These are phyloP conservation scores for Eutolmus rufibarbis DNA, from an alignment of 2,888 invertebrate species.

Conservation along the genomic window DNA sequence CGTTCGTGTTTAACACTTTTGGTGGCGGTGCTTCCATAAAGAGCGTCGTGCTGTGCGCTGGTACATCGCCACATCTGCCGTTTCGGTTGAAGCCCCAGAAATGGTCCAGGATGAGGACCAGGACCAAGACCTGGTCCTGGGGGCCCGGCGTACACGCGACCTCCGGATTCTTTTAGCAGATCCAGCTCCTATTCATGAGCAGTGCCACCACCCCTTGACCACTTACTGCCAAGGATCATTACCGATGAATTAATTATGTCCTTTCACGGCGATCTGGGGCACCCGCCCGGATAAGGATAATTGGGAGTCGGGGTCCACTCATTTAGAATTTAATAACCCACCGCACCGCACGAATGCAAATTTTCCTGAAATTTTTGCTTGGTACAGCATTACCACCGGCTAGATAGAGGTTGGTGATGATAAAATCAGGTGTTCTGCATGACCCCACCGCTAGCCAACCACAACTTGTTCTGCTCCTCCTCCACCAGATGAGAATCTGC, in stretches of 20 bases:
- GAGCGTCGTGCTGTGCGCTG: not conserved
- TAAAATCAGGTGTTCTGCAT: not conserved
- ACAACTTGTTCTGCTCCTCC: not conserved
- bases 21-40: not conserved
- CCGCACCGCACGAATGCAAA: not conserved
- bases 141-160: not conserved
- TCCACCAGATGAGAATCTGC: not conserved
- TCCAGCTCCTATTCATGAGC: not conserved
- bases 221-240: slow-evolving; percentile 14
- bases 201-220: not conserved
- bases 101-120: not conserved
- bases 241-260: slow-evolving; percentile 21
- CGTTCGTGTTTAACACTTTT: not conserved
- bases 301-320: not conserved
- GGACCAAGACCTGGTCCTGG: not conserved
- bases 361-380: not conserved
- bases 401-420: not conserved
- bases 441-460: not conserved
- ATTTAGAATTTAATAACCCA: not conserved
- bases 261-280: not conserved
- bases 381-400: not conserved
- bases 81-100: not conserved
- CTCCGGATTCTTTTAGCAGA: not conserved
- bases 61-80: not conserved
- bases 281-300: not conserved